Evolutionary conservation across 2,888 invertebrate genomes (phyloP).

Genomic region (Hypselothyrea guttata): DNA sequence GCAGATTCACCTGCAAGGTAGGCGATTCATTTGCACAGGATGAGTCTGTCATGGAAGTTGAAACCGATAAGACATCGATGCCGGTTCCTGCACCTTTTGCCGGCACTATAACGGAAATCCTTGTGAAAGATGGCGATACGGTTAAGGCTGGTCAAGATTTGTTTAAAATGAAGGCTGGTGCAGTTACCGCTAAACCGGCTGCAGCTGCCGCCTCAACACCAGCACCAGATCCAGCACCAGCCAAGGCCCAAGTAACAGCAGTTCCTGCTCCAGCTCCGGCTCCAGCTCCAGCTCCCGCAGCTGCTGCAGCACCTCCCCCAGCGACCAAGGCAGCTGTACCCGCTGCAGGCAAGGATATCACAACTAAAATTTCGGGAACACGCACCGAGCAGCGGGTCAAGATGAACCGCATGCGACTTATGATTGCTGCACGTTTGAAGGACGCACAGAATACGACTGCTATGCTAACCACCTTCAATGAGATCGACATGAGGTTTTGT

Average conservation of each 20-base stretch:
- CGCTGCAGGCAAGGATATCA: constrained; percentile 70
- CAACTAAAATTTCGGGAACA: constrained; percentile 88
- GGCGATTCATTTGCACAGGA: constrained; percentile 96
- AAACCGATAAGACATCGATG: constrained; percentile 96
- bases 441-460: constrained; percentile 99
- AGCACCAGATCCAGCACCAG: background rate
- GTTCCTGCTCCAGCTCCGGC: constrained; percentile 61
- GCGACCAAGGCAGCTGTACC: constrained; percentile 85
- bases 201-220: constrained; percentile 83
- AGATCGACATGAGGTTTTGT: constrained; percentile 97
- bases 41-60: constrained; percentile 97
- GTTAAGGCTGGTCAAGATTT: constrained; percentile 94
- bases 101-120: constrained; percentile 93
- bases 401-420: constrained; percentile 98
- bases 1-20: constrained; percentile 88
- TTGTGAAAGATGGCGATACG: constrained; percentile 95
- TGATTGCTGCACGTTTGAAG: constrained; percentile 97
- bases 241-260: constrained; percentile 66
- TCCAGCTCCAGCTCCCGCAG: constrained; percentile 76
- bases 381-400: constrained; percentile 97
- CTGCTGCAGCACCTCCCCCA: constrained; percentile 70
- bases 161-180: constrained; percentile 87
- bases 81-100: constrained; percentile 89
- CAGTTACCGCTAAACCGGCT: constrained; percentile 82
- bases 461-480: constrained; percentile 99